Base-by-base conservation (phyloP, 1,140 invertebrate species). In the fruit fly (Drosophila melanogaster) region DNA sequence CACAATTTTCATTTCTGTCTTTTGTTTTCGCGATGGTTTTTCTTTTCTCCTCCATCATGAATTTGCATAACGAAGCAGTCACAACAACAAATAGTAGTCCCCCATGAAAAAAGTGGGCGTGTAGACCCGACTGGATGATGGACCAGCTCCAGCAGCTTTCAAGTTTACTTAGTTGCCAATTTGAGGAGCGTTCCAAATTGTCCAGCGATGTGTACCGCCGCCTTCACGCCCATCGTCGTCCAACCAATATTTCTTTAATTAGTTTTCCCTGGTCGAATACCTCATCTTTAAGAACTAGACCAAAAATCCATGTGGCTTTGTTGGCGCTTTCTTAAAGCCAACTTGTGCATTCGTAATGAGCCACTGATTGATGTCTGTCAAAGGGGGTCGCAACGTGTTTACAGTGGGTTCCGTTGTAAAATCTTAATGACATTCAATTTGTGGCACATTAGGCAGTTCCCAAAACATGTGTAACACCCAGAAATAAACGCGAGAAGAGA, bases 131-230 rank as follows among this genome's bases (percentile, higher is more conserved):
- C 22, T 54, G 57, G 56, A 37, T 53, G 56, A 37, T 53, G 65
- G 69, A 46, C 70, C 51, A 33, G 66, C 44, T 57, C 24, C 12
- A 66, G 24, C 59, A 85, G 77, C 83, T 69, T 87, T 87, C 70
- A 89, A 87, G 83, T 83, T 87, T 84, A 79, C 86, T 86, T 87
- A 87, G 75, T 83, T 87, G 75, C 65, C 84, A 85, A 86, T 75
- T 79, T 87, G 65, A 71, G 53, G 67, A 71, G 71, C 66, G 67
- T 77, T 72, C 60, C 69, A 50, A 86, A 84, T 83, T 87, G 84
- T 40, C 53, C 60, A 72, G 61, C 61, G 64, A 79, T 40, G 78
- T 80, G 59, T 51, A 59, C 19, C 59, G 56, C 51, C 62, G 24
- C 49, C 61, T 38, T 14, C 49, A 41, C 30, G 30, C 30, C 37